Conservation (phyloP, 2,888 invertebrate genomes). For the Trichopria drosophilae region DNA sequence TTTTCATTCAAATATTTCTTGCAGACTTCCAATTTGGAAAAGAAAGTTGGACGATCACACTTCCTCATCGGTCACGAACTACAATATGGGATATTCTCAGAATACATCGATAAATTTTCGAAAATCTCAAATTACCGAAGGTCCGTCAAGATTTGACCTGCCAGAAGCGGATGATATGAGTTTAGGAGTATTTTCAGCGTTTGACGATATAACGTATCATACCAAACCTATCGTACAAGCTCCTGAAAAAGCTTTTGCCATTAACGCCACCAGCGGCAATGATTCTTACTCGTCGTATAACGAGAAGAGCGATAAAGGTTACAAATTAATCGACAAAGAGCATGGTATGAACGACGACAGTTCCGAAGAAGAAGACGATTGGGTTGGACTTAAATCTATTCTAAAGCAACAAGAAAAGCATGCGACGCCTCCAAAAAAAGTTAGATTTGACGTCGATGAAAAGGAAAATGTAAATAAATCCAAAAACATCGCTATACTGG, state of each 20-base stretch:
- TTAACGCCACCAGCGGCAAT: constrained; percentile 35
- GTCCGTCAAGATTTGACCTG: constrained; percentile 69
- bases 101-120: too few species aligned
- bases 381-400: constrained; percentile 52
- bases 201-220: constrained; percentile 72
- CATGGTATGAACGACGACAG: constrained; percentile 46
- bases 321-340: constrained; percentile 11
- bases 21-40: constrained; percentile 31
- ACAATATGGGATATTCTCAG: too few species aligned
- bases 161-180: constrained; percentile 73
- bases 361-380: constrained; percentile 54
- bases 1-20: neutral
- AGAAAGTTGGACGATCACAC: constrained; percentile 32
- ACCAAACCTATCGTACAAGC: constrained; percentile 71
- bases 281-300: constrained; percentile 6
- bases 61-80: too few species aligned
- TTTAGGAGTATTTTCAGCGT: constrained; percentile 67
- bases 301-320: too few species aligned
- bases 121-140: too few species aligned
- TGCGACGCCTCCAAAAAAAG: constrained; percentile 56
- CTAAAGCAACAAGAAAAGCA: constrained; percentile 48
- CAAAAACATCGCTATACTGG: constrained; percentile 36
- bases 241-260: constrained; percentile 51
- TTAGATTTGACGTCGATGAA: constrained; percentile 66
- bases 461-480: constrained; percentile 63